These are phyloP conservation scores for Hedya salicella DNA, from an alignment of 2,888 invertebrate genomes.

Conservation along the genomic window DNA sequence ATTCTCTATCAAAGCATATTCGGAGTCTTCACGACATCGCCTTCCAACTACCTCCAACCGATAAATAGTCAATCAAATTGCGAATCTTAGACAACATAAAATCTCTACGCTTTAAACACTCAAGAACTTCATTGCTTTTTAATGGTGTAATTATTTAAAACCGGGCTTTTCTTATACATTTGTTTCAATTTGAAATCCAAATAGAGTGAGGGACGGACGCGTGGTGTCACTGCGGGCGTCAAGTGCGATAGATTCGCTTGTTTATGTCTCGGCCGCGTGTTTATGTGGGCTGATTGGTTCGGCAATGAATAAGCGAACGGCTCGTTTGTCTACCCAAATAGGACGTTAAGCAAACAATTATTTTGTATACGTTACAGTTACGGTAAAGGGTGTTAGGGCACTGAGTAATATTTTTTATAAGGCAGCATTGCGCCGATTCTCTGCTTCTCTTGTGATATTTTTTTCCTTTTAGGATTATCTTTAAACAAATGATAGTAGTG, in stretches of 20 bases:
- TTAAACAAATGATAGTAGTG: no score
- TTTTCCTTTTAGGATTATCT: no score
- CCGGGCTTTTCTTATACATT: conserved; percentile 61
- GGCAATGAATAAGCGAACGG: conserved; percentile 51
- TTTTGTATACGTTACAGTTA: conserved; percentile 32
- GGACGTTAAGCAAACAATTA: conserved; percentile 42
- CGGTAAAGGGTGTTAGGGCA: conserved; percentile 8
- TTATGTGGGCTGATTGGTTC: conserved; percentile 58
- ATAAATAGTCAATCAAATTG: conserved; percentile 61
- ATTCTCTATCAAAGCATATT: conserved; percentile 46
- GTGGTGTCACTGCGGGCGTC: conserved; percentile 60
- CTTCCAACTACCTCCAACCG: conserved; percentile 46
- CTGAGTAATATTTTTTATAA: background rate
- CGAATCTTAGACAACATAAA: conserved; percentile 56
- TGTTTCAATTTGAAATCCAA: conserved; percentile 59
- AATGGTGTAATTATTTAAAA: conserved; percentile 68
- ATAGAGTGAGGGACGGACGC: conserved; percentile 53
- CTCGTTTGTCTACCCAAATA: conserved; percentile 50
- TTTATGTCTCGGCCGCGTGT: conserved; percentile 56
- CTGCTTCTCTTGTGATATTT: no score
- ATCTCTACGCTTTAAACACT: conserved; percentile 56
- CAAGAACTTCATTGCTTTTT: conserved; percentile 61
- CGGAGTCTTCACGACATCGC: conserved; percentile 40
- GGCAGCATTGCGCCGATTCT: no score
- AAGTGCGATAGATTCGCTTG: conserved; percentile 56